phyloP scores from a whole-genome alignment of 2,113 vertebrate genomes.

The Macquaria australasica region DNA sequence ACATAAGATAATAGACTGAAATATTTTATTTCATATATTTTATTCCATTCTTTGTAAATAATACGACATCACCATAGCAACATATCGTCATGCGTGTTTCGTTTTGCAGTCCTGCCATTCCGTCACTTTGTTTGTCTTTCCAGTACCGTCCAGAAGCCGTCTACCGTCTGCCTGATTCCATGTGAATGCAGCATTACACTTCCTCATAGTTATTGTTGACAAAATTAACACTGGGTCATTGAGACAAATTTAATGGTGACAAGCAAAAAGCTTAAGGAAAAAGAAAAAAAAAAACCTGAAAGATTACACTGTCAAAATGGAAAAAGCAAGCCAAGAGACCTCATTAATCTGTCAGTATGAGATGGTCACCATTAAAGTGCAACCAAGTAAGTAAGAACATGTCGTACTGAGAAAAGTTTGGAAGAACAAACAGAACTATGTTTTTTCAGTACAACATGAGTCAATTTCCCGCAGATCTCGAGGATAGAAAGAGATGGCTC shows the following conservation, averaged over 20 bases:
- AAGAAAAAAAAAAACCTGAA: not conserved
- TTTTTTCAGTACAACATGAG: conserved; percentile 23
- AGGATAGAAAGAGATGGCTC: conserved; percentile 22
- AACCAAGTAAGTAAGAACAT: not conserved
- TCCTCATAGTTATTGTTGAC: not conserved
- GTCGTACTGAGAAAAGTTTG: not conserved
- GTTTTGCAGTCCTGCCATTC: too few species aligned
- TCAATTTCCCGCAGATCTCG: conserved; percentile 23
- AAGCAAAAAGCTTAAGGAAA: not conserved
- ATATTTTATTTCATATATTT: too few species aligned
- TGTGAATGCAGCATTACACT: too few species aligned
- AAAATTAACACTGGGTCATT: not conserved
- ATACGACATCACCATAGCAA: too few species aligned
- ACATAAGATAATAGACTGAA: too few species aligned
- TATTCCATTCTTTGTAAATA: too few species aligned
- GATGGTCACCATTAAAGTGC: not conserved
- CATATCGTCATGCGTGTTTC: too few species aligned
- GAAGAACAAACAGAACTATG: conserved; percentile 13
- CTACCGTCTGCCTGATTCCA: too few species aligned
- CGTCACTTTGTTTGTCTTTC: too few species aligned
- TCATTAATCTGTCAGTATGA: not conserved
- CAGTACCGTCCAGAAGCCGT: too few species aligned
- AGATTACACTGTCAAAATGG: not conserved
- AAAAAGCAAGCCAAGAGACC: not conserved
- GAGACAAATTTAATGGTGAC: not conserved